Evolutionary conservation across 2,888 invertebrate genomes (phyloP).

Genomic region (Horisme vitalbata): DNA sequence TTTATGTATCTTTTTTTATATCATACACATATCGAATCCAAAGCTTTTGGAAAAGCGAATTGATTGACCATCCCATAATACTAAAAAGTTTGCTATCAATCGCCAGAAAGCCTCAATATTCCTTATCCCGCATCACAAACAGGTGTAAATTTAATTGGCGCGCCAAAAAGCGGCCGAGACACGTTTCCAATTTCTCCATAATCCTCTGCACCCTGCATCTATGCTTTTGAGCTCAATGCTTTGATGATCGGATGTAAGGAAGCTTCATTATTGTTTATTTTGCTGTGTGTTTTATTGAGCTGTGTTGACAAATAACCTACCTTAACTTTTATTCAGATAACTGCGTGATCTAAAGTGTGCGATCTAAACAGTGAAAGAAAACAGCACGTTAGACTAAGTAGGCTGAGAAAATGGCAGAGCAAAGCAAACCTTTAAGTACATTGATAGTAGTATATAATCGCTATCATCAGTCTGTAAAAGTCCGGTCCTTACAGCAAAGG

Average conservation of each 20-base stretch:
- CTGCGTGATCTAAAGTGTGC: too few species aligned
- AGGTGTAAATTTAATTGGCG: slow-evolving; percentile 31
- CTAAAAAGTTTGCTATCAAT: not conserved
- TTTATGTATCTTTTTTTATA: too few species aligned
- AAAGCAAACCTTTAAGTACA: too few species aligned
- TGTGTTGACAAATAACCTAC: too few species aligned
- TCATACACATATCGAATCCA: too few species aligned
- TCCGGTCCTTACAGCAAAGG: too few species aligned
- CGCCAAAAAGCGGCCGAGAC: slow-evolving; percentile 27
- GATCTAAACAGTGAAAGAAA: too few species aligned
- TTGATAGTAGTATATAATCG: too few species aligned
- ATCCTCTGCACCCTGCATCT: slow-evolving; percentile 27
- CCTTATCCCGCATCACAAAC: slow-evolving; percentile 8
- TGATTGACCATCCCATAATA: not conserved
- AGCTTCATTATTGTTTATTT: slow-evolving; percentile 22
- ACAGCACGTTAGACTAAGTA: too few species aligned
- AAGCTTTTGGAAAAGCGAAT: not conserved
- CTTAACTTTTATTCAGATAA: too few species aligned
- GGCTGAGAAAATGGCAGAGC: too few species aligned
- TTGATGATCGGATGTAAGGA: slow-evolving; percentile 20
- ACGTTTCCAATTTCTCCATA: slow-evolving; percentile 36
- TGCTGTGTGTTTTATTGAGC: not conserved
- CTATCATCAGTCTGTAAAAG: too few species aligned
- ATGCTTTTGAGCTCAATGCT: slow-evolving; percentile 25
- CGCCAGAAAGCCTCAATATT: slow-evolving; percentile 7